phyloP scores from a whole-genome alignment of 2,113 vertebrate species.

The Bucco capensis region DNA sequence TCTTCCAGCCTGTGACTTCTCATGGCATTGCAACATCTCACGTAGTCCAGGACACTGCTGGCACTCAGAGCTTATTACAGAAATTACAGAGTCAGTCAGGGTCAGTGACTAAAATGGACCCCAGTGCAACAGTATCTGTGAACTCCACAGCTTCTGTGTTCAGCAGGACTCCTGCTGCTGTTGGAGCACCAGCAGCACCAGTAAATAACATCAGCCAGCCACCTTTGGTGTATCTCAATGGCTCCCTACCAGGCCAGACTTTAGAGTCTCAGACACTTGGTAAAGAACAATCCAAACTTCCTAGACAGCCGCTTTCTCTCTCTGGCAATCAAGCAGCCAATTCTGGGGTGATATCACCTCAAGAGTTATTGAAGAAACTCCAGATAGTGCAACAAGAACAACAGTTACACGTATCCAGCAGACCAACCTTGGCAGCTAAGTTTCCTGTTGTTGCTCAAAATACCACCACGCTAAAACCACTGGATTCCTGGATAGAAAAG shows the following conservation, averaged over 20 bases:
- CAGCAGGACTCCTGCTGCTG: conserved; percentile 17
- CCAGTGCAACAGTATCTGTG: background rate
- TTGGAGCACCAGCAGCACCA: background rate
- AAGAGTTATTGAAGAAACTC: conserved; percentile 87
- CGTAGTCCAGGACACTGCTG: background rate
- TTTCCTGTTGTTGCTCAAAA: conserved; percentile 72
- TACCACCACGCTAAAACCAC: conserved; percentile 2
- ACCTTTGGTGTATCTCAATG: conserved; percentile 70
- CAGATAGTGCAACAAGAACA: conserved; percentile 89
- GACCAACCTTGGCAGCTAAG: conserved; percentile 81
- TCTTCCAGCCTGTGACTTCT: conserved; percentile 70
- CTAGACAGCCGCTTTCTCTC: conserved; percentile 16
- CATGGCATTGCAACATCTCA: background rate
- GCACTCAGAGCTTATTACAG: conserved; percentile 58
- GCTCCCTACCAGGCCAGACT: conserved; percentile 44
- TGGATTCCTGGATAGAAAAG: conserved; percentile 69
- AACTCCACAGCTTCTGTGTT: background rate
- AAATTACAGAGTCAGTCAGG: conserved; percentile 39
- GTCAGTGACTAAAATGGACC: background rate
- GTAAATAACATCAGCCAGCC: conserved; percentile 15
- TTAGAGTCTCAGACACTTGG: conserved; percentile 8
- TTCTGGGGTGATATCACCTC: conserved; percentile 80
- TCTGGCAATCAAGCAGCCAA: conserved; percentile 35
- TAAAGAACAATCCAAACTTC: conserved; percentile 55
- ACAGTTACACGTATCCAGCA: conserved; percentile 63